Evolutionary conservation across 2,113 vertebrate species (phyloP).

Genomic region (Callocephalon fimbriatum): DNA sequence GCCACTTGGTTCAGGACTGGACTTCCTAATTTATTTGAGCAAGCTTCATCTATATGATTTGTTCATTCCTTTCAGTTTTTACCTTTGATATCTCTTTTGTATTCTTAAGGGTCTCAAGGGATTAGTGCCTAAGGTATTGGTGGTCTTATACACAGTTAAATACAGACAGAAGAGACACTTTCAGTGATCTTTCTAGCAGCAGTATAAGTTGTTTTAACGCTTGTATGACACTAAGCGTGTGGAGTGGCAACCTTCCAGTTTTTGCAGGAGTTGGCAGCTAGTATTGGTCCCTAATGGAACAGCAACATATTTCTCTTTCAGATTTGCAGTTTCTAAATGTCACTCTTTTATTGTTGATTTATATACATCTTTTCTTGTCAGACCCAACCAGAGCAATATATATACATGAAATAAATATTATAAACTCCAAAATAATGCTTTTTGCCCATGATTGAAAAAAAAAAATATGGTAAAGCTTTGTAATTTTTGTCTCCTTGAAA

Average conservation of each 20-base stretch:
- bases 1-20: neutral
- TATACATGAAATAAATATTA: neutral
- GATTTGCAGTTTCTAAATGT: conserved; percentile 51
- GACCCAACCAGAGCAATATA: neutral
- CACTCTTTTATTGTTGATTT: conserved; percentile 44
- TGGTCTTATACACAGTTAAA: neutral
- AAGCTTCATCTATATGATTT: neutral
- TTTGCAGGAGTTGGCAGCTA: conserved; percentile 29
- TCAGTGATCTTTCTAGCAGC: neutral
- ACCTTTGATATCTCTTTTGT: neutral
- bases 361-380: neutral
- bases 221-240: neutral
- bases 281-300: conserved; percentile 21
- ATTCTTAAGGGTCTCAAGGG: neutral
- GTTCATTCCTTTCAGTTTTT: neutral
- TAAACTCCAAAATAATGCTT: neutral
- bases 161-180: neutral
- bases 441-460: neutral
- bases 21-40: neutral
- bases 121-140: neutral
- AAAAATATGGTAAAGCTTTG: neutral
- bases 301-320: conserved; percentile 54
- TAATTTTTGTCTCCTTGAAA: neutral
- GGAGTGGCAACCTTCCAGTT: conserved; percentile 35
- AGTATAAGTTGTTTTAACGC: neutral